Evolutionary conservation across 64 coral and sea anemone genomes (phyloP).

Genomic region (Anthopleura sola): DNA sequence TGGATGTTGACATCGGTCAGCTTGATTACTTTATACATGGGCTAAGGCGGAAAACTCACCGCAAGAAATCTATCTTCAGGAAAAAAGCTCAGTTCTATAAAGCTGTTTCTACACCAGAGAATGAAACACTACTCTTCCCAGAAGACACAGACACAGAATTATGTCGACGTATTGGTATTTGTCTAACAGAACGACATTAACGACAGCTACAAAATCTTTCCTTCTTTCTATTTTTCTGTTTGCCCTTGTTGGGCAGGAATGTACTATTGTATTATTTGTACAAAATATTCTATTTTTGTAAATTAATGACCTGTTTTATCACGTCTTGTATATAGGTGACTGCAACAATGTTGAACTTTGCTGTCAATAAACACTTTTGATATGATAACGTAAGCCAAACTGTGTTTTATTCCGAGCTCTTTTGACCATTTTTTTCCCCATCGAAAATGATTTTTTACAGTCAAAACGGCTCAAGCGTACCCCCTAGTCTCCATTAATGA

Average conservation of each 20-base stretch:
- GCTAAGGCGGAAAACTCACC: constrained; percentile 59
- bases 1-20: constrained; percentile 82
- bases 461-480: too few relatives aligned
- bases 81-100: constrained; percentile 88
- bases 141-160: constrained; percentile 66
- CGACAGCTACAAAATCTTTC: not conserved
- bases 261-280: not conserved
- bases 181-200: constrained; percentile 26
- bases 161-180: constrained; percentile 57
- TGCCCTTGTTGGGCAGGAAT: not conserved
- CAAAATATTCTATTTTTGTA: not conserved
- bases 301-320: not conserved
- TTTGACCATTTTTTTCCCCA: too few relatives aligned
- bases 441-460: too few relatives aligned
- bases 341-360: too few relatives aligned
- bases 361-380: too few relatives aligned
- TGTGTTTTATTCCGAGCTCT: too few relatives aligned
- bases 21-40: constrained; percentile 88
- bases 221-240: not conserved
- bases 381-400: too few relatives aligned
- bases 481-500: too few relatives aligned
- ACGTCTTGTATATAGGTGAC: too few relatives aligned
- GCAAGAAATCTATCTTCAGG: constrained; percentile 85
- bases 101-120: constrained; percentile 73
- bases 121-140: constrained; percentile 82